These are phyloP conservation scores for Stomorhina lunata DNA, from an alignment of 2,888 invertebrate genomes.

Conservation along the genomic window DNA sequence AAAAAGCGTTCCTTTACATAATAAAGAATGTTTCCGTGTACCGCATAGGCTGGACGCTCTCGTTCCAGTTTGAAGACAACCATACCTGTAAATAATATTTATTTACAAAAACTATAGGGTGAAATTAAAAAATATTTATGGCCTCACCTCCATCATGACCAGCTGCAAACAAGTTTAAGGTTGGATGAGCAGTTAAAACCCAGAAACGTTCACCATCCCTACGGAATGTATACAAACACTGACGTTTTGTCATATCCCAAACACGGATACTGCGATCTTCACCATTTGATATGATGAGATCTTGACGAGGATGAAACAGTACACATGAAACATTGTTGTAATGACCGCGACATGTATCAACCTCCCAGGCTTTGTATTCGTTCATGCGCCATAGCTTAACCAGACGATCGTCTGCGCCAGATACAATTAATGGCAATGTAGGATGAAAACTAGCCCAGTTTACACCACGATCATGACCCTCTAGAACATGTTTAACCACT, in stretches of 20 bases:
- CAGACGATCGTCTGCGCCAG: slow-evolving; percentile 99
- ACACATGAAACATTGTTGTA: slow-evolving; percentile 99
- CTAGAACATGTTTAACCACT: slow-evolving; percentile 93
- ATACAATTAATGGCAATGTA: slow-evolving; percentile 94
- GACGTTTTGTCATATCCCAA: slow-evolving; percentile 98
- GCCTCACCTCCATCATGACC: slow-evolving; percentile 98
- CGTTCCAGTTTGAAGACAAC: slow-evolving; percentile 88
- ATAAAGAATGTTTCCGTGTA: slow-evolving; percentile 94
- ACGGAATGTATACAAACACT: slow-evolving; percentile 94
- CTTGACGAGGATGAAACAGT: slow-evolving; percentile 97
- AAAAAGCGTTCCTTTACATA: slow-evolving; percentile 97
- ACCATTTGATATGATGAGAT: slow-evolving; percentile 97
- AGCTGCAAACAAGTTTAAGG: slow-evolving; percentile 98
- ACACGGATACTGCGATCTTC: slow-evolving; percentile 99
- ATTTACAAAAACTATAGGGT: neutral
- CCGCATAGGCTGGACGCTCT: slow-evolving; percentile 97
- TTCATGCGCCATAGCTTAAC: slow-evolving; percentile 99
- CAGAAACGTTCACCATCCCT: slow-evolving; percentile 98
- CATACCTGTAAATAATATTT: slow-evolving; percentile 73
- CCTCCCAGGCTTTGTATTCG: slow-evolving; percentile 99
- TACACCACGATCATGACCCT: slow-evolving; percentile 97
- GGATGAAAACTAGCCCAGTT: slow-evolving; percentile 99
- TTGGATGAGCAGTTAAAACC: slow-evolving; percentile 97
- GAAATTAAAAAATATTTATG: neutral
- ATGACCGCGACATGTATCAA: slow-evolving; percentile 99